phyloP scores from a whole-genome alignment of 2,797 vertebrate species.

The Leptatherina wallacei region DNA sequence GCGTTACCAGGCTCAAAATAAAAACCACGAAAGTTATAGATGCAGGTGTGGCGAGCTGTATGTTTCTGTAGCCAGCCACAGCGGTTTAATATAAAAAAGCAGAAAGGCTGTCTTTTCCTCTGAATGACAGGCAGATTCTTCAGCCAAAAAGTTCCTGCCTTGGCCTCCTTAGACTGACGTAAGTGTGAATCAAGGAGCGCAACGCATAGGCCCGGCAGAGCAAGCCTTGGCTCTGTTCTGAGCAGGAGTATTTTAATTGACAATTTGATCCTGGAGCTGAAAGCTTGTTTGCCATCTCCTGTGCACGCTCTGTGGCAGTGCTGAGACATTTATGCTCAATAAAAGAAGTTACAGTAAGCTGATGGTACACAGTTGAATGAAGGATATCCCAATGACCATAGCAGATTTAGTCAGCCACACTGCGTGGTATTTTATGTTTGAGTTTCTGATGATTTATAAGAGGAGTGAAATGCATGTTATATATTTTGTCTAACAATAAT shows the following conservation, averaged over 20 bases:
- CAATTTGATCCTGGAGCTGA: conserved; percentile 54
- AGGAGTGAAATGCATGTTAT: conserved; percentile 35
- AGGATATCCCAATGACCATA: conserved; percentile 41
- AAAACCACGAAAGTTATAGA: conserved; percentile 17
- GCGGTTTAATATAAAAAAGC: conserved; percentile 51
- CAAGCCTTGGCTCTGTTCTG: conserved; percentile 4
- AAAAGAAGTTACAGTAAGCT: conserved; percentile 47
- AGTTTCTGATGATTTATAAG: conserved; percentile 24
- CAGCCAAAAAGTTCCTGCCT: conserved; percentile 47
- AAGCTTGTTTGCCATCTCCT: conserved; percentile 63
- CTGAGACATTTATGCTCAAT: conserved; percentile 67
- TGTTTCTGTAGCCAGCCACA: conserved; percentile 46
- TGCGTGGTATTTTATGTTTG: conserved; percentile 21
- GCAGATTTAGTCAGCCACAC: conserved; percentile 39
- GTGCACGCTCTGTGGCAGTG: conserved; percentile 44
- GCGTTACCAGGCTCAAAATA: conserved; percentile 30
- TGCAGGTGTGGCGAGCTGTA: conserved; percentile 24
- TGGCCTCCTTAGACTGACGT: conserved; percentile 58
- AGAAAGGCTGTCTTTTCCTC: conserved; percentile 42
- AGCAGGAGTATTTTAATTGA: conserved; percentile 56
- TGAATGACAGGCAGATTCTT: conserved; percentile 15
- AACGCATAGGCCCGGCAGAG: conserved; percentile 29
- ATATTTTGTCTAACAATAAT: conserved; percentile 42
- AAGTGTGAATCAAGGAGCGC: conserved; percentile 58
- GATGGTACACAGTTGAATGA: conserved; percentile 36